These are phyloP conservation scores for Lagodon rhomboides DNA, from an alignment of 2,797 vertebrate species.

Conservation along the genomic window DNA sequence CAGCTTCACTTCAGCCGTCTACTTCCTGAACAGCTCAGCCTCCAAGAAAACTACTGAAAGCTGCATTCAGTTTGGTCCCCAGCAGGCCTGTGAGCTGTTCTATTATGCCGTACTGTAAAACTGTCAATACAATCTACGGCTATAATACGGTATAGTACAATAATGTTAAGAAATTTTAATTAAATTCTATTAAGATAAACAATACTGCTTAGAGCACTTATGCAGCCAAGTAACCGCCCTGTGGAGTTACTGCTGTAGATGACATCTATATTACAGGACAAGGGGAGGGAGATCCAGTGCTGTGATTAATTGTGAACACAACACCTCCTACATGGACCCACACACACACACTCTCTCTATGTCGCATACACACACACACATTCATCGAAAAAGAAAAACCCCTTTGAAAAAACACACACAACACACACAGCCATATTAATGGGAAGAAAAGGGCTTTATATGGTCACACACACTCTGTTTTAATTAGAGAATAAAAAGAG, in stretches of 20 bases:
- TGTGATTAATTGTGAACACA: slow-evolving; percentile 67
- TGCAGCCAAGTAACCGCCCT: slow-evolving; percentile 22
- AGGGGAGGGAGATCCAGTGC: slow-evolving; percentile 52
- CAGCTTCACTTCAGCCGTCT: neutral
- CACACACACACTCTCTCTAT: no score
- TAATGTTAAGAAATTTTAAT: slow-evolving; percentile 22
- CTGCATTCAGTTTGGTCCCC: neutral
- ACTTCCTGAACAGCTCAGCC: neutral
- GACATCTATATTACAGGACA: slow-evolving; percentile 63
- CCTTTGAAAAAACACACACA: slow-evolving; percentile 34
- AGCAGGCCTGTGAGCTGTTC: neutral
- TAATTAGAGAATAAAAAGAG: slow-evolving; percentile 60
- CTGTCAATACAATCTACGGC: neutral
- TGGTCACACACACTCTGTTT: slow-evolving; percentile 62
- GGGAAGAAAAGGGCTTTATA: slow-evolving; percentile 58
- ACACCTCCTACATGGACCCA: slow-evolving; percentile 52
- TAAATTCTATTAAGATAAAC: slow-evolving; percentile 41
- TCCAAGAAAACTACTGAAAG: slow-evolving; percentile 10
- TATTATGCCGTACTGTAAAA: neutral
- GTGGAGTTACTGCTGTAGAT: slow-evolving; percentile 45
- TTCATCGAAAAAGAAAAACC: slow-evolving; percentile 12
- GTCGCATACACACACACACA: neutral
- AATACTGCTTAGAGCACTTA: slow-evolving; percentile 25
- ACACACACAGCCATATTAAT: slow-evolving; percentile 46
- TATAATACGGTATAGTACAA: neutral